These are phyloP conservation scores for Glossophaga mutica DNA, from an alignment of 2,797 vertebrate genomes.

Conservation along the genomic window DNA sequence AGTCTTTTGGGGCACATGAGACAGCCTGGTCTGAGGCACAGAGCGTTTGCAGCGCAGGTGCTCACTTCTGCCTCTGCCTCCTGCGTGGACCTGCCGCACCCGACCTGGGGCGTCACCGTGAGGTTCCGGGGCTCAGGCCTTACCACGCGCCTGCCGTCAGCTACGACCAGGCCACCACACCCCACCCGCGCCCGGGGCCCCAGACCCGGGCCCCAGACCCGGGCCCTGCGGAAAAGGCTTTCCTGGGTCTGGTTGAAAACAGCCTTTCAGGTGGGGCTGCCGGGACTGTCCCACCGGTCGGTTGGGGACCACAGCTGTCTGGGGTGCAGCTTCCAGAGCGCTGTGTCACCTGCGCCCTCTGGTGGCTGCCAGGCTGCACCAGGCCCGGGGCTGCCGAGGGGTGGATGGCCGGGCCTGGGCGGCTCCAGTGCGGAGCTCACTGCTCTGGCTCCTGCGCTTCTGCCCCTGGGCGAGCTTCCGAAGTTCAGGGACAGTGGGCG, in stretches of 20 bases:
- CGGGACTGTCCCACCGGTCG: neutral
- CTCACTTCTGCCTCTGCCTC: neutral
- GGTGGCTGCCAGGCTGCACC: neutral
- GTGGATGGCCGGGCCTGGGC: neutral
- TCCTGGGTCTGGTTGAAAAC: neutral
- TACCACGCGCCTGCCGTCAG: neutral
- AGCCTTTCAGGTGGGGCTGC: neutral
- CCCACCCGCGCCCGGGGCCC: too few relatives aligned
- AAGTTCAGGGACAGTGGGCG: neutral
- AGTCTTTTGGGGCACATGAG: neutral
- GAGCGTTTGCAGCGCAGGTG: neutral
- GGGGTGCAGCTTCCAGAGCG: neutral
- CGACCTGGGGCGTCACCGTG: neutral
- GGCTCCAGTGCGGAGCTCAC: neutral
- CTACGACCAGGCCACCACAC: neutral
- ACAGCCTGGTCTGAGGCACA: neutral
- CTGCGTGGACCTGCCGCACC: neutral
- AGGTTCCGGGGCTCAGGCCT: neutral
- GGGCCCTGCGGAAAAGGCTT: neutral
- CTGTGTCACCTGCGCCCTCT: neutral
- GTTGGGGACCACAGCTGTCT: neutral
- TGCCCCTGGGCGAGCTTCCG: neutral
- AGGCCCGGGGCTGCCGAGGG: too few relatives aligned
- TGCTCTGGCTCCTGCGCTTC: neutral
- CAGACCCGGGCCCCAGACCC: too few relatives aligned